Evolutionary conservation across 2,797 vertebrate genomes (phyloP).

Genomic region (Fratercula arctica): DNA sequence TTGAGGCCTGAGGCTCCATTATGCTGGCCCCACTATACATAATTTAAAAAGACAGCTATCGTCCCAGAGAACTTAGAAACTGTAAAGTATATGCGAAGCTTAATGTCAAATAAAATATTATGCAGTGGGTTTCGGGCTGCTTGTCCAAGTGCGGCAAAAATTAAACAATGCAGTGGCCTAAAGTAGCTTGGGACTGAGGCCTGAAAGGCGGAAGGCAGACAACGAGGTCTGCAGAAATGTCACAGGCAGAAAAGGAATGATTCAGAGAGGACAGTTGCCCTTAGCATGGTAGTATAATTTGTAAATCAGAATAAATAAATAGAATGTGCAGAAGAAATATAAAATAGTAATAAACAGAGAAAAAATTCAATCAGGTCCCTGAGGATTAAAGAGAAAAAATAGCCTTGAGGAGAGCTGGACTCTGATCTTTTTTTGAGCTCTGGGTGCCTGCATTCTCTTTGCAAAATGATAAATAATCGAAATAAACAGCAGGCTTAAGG

Average conservation of each 20-base stretch:
- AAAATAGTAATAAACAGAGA: neutral
- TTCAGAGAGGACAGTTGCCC: neutral
- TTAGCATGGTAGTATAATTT: neutral
- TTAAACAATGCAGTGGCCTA: neutral
- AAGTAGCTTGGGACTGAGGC: neutral
- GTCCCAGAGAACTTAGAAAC: neutral
- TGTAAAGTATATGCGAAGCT: neutral
- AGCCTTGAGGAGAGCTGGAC: neutral
- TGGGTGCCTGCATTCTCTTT: neutral
- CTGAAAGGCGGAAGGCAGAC: neutral
- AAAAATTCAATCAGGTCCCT: neutral
- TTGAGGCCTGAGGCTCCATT: neutral
- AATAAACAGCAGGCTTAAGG: conserved; percentile 14
- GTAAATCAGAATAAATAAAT: conserved; percentile 30
- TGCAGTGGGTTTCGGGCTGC: conserved; percentile 1
- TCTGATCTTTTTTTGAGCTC: conserved; percentile 37
- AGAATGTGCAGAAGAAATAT: neutral
- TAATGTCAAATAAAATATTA: conserved; percentile 31
- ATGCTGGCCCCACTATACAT: neutral
- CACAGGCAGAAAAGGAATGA: neutral
- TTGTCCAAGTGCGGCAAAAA: conserved; percentile 15
- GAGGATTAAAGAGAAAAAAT: conserved; percentile 23
- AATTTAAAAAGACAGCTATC: conserved; percentile 24
- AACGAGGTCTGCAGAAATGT: neutral
- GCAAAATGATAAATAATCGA: conserved; percentile 47